Evolutionary conservation across 2,797 vertebrate genomes (phyloP), one percentile per base, ranked within the genome.

Genomic region (Nyctibius grandis): DNA sequence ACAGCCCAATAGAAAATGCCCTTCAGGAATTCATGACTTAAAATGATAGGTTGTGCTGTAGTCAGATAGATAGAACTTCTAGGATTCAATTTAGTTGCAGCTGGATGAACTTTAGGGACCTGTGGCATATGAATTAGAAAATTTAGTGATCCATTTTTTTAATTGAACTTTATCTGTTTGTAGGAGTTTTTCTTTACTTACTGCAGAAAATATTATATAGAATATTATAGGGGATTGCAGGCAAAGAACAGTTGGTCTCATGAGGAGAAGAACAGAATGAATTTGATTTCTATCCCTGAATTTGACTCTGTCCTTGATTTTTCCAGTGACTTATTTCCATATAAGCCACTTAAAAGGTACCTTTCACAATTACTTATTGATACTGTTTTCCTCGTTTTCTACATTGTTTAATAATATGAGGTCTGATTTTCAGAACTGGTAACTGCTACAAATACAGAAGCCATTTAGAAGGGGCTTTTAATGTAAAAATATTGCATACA

Each of bases 401-500:
- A 36, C 19, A 1, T 38, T 78, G 7, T 42, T 85, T 29, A 34
- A 63, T 31, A 74, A 19, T 3, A 1, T 34, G 34, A 85, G 18
- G 20, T n/a, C 12, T 63, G 22, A 61, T 78, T 89, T 69, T 93
- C 53, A 87, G 26, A 74, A 61, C 12, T 61, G 0, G 5, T 50
- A 63, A 53, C 57, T 54, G 4, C 9, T 82, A 23, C 14, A 54
- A 54, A 47, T 33, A 38, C 1, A 68, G 40, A 75, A 80, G 6
- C 4, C 5, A 38, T 51, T 73, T 60, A 47, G 25, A 50, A 5
- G 4, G 6, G 18, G 2, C 29, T 48, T 73, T 76, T 33, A 20
- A 29, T 3, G 17, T 21, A 23, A 0, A 45, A n/a, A 8, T 38
- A 51, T 26, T 73, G 0, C 0, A 23, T 54, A 83, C 4, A 57